Percentiles rank a stretch among this genome's conserved stretches.
phyloP scores from a whole-genome alignment of 2,113 vertebrate genomes.

The Menura novaehollandiae region DNA sequence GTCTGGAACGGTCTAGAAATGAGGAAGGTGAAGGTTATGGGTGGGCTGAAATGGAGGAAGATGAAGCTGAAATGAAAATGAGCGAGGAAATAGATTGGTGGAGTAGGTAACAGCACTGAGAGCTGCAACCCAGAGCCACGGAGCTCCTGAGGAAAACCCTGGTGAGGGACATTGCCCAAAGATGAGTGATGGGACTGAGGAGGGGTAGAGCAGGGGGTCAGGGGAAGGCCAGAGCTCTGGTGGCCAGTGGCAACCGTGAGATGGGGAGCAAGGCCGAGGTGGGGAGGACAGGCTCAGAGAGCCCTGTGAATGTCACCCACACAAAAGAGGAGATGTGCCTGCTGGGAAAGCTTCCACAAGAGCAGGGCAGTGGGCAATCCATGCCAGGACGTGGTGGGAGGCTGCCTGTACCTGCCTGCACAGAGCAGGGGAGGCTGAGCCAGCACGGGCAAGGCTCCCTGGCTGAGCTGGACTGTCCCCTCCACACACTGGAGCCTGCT shows the following conservation, averaged over 20 bases:
- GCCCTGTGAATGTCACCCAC: not conserved
- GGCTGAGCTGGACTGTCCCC: not conserved
- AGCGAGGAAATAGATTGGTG: not conserved
- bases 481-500: fast-evolving
- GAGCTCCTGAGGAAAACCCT: not conserved
- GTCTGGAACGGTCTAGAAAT: not conserved
- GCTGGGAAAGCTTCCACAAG: not conserved
- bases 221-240: not conserved
- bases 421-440: not conserved
- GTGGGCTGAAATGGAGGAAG: not conserved
- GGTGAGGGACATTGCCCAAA: not conserved
- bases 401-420: not conserved
- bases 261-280: not conserved
- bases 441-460: not conserved
- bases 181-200: not conserved
- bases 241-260: fast-evolving
- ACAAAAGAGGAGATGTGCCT: not conserved
- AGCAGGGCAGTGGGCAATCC: not conserved
- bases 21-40: not conserved
- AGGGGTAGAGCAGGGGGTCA: not conserved
- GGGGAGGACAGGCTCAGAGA: not conserved
- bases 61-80: not conserved
- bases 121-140: not conserved
- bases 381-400: not conserved
- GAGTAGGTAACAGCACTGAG: not conserved